Evolutionary conservation across 2,888 invertebrate species (phyloP).

Genomic region (Gnatocerus cornutus): DNA sequence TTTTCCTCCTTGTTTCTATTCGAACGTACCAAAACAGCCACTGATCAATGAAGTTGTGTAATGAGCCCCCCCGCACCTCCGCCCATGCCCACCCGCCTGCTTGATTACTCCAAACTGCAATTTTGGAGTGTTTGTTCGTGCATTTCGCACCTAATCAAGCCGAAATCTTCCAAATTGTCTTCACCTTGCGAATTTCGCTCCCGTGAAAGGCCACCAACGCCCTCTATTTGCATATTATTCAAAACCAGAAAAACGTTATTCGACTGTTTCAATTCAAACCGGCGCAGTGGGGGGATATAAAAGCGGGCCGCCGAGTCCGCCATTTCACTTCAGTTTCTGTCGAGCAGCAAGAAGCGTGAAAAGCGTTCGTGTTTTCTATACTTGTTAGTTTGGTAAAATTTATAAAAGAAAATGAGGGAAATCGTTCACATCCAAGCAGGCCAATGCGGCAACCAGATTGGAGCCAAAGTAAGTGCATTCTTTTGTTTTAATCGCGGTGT

Average conservation of each 20-base stretch:
- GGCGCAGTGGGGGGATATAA: conserved; percentile 65
- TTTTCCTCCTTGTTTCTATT: no score
- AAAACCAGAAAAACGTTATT: conserved; percentile 48
- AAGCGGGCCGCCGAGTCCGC: conserved; percentile 52
- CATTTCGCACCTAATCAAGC: no score
- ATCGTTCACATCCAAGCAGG: conserved; percentile 92
- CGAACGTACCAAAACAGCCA: no score
- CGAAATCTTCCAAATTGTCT: no score
- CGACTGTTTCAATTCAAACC: conserved; percentile 45
- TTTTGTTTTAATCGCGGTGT: conserved; percentile 1
- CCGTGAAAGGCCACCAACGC: conserved; percentile 47
- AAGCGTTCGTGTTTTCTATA: conserved; percentile 64
- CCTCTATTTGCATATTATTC: conserved; percentile 35
- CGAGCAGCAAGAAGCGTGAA: conserved; percentile 52
- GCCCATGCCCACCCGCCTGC: no score
- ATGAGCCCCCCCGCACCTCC: no score
- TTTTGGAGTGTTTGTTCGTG: no score
- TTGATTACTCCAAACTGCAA: no score
- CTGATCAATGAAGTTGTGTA: no score
- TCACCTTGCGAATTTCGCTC: no score
- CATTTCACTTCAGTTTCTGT: conserved; percentile 62
- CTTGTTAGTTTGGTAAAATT: conserved; percentile 55
- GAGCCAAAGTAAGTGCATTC: conserved; percentile 83
- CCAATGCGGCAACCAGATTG: conserved; percentile 88
- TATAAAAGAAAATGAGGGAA: conserved; percentile 82